A percentile compares a stretch with the other conserved stretches of the same genome.
These are phyloP conservation scores for Eucidaris tribuloides DNA, from an alignment of 35 echinoderm and acorn worm genomes.

Conservation along the genomic window DNA sequence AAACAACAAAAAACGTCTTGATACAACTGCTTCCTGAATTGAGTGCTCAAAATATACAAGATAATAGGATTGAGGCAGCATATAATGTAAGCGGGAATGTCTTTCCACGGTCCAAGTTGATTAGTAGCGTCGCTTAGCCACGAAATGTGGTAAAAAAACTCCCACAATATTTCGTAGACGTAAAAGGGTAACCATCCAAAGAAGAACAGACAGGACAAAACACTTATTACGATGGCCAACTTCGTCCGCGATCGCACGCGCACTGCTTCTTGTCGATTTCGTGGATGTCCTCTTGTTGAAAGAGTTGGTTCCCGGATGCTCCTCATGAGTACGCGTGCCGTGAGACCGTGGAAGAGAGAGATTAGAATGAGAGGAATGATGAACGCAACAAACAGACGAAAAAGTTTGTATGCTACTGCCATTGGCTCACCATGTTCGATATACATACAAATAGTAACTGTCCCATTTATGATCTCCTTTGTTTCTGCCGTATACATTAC, in stretches of 20 bases:
- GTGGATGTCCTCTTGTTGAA: neutral
- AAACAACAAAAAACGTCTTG: constrained; percentile 7
- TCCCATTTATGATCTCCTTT: neutral
- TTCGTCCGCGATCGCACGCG: neutral
- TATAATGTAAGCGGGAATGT: neutral
- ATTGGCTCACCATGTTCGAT: neutral
- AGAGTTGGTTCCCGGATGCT: neutral
- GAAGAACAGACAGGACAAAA: neutral
- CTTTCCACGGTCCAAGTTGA: neutral
- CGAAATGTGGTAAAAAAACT: neutral
- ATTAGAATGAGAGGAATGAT: neutral
- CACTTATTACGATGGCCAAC: neutral
- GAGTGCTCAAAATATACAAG: neutral
- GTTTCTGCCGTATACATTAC: neutral
- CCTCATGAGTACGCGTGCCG: neutral
- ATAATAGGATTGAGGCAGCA: neutral
- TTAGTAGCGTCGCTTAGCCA: neutral
- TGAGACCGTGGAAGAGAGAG: neutral
- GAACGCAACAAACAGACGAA: neutral
- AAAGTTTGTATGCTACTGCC: neutral
- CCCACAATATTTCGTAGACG: neutral
- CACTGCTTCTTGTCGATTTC: neutral
- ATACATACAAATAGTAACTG: neutral
- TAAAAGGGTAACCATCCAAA: constrained; percentile 5
- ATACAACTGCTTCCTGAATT: constrained; percentile 4